Conservation (phyloP, 2,888 invertebrate species). For the Cetonia aurata region DNA sequence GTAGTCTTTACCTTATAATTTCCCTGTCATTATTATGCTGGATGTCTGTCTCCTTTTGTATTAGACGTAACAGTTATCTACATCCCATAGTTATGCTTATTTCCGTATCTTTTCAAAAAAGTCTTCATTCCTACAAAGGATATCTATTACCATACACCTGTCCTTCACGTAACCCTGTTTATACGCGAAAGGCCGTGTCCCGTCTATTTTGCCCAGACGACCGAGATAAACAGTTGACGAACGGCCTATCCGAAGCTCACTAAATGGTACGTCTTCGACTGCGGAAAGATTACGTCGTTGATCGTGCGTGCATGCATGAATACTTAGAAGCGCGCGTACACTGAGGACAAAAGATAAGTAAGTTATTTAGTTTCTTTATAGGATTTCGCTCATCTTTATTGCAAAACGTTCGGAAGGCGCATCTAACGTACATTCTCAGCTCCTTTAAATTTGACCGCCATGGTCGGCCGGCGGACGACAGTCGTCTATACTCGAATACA, state of each 20-base stretch:
- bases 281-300: slow-evolving; percentile 16
- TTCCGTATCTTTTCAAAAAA: slow-evolving; percentile 6
- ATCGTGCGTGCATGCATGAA: background rate
- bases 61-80: background rate
- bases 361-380: slow-evolving; percentile 51
- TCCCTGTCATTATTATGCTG: too few relatives aligned
- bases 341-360: slow-evolving; percentile 44
- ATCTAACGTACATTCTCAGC: background rate
- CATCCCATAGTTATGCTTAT: background rate
- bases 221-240: slow-evolving; percentile 25
- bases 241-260: background rate
- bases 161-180: slow-evolving; percentile 8
- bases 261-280: slow-evolving; percentile 1
- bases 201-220: slow-evolving; percentile 5
- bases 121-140: slow-evolving; percentile 5
- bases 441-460: slow-evolving; percentile 47
- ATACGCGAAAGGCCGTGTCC: slow-evolving; percentile 1
- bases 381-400: slow-evolving; percentile 48
- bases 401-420: slow-evolving; percentile 41
- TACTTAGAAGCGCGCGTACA: background rate
- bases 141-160: slow-evolving; percentile 30
- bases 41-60: too few relatives aligned
- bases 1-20: too few relatives aligned
- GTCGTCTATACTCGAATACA: slow-evolving; percentile 51
- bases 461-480: background rate